Evolutionary conservation across 1,140 invertebrate species (phyloP).

Genomic region (Anadara kagoshimensis): DNA sequence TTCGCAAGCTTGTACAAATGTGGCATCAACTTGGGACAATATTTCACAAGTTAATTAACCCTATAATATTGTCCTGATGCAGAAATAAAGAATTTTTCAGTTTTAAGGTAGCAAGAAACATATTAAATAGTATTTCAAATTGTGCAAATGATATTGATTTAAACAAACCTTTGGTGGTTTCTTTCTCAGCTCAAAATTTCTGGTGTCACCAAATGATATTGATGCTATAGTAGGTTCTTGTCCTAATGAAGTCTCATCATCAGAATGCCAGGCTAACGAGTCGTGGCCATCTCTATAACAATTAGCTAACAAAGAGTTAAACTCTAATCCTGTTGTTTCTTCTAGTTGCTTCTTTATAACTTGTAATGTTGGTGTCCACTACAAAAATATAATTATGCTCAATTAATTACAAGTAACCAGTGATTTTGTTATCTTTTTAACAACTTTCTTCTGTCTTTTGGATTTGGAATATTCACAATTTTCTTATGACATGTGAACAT

Average conservation of each 20-base stretch:
- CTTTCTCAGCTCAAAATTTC: conserved; percentile 74
- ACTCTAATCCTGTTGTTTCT: conserved; percentile 69
- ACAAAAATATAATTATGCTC: conserved; percentile 18
- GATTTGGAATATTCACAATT: not conserved
- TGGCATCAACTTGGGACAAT: too few species aligned
- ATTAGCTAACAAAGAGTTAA: conserved; percentile 76
- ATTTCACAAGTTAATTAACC: too few species aligned
- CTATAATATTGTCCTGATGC: too few species aligned
- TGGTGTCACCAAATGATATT: conserved; percentile 74
- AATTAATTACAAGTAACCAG: not conserved
- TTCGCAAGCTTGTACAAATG: too few species aligned
- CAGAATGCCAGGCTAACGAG: conserved; percentile 75
- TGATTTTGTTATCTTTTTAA: not conserved
- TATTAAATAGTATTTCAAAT: too few species aligned
- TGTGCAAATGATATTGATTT: too few species aligned
- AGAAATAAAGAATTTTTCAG: too few species aligned
- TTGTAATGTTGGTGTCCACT: conserved; percentile 62
- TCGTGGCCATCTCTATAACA: conserved; percentile 76
- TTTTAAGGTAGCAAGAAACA: too few species aligned
- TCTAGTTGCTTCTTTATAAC: conserved; percentile 63
- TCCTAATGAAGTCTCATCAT: conserved; percentile 74
- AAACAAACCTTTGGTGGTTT: conserved; percentile 51
- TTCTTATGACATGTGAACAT: not conserved
- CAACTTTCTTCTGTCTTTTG: not conserved
- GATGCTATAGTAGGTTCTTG: conserved; percentile 75